Conservation (phyloP, 2,888 invertebrate species). For the Aspidiotus rigidus region DNA sequence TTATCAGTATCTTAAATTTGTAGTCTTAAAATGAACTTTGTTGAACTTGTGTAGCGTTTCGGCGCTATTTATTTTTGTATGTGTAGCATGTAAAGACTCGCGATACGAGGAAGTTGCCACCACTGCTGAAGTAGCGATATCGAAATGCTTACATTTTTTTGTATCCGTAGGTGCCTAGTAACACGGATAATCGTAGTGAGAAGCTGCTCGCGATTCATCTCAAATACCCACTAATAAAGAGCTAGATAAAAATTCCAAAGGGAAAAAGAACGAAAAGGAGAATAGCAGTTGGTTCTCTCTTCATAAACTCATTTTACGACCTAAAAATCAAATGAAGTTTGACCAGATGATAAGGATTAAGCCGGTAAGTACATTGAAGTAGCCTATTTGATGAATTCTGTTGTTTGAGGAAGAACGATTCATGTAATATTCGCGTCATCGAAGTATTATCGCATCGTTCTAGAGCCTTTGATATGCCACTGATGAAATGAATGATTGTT, state of each 20-base stretch:
- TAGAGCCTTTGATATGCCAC: no score
- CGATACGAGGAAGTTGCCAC: no score
- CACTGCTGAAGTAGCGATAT: no score
- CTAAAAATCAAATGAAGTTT: conserved; percentile 92
- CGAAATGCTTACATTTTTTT: neutral
- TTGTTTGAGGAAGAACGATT: no score
- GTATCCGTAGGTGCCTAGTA: neutral
- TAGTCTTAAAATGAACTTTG: no score
- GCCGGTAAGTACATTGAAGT: conserved; percentile 52
- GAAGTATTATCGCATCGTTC: no score
- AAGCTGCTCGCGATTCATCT: conserved; percentile 10
- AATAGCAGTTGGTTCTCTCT: conserved; percentile 56
- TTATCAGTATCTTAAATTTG: no score
- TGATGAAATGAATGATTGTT: no score
- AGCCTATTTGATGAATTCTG: neutral
- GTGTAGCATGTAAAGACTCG: no score
- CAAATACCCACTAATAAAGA: neutral
- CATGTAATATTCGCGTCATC: no score
- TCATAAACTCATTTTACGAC: conserved; percentile 61
- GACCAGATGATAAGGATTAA: conserved; percentile 91
- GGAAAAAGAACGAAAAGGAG: conserved; percentile 28
- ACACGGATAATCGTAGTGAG: conserved; percentile 5
- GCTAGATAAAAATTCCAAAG: neutral
- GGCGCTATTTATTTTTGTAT: no score
- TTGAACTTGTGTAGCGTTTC: no score